Conservation (phyloP, 2,888 invertebrate species). For the Heteromyza rotundicornis region DNA sequence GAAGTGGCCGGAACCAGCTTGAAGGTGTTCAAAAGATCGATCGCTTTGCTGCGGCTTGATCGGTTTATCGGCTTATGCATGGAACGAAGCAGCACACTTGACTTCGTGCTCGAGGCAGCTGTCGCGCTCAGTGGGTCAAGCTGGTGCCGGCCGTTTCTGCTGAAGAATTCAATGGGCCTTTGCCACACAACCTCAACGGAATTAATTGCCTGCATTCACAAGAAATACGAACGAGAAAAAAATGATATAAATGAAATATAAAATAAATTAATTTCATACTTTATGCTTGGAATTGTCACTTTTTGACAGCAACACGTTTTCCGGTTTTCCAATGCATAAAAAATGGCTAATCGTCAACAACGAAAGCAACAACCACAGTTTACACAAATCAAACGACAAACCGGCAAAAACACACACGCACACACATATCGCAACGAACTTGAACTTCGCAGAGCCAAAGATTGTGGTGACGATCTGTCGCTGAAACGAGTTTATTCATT, state of each 20-base stretch:
- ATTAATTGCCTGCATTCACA: no score
- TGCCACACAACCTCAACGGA: conserved; percentile 7
- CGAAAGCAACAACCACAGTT: no score
- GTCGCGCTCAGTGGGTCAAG: conserved; percentile 13
- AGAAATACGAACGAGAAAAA: no score
- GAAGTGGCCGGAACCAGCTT: neutral
- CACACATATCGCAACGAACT: conserved; percentile 48
- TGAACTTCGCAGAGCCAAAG: conserved; percentile 51
- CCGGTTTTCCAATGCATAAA: no score
- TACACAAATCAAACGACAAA: neutral
- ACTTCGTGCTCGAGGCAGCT: conserved; percentile 1
- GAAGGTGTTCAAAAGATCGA: neutral
- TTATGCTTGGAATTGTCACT: neutral
- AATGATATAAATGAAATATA: no score
- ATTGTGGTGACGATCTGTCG: no score
- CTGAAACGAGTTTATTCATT: conserved; percentile 42
- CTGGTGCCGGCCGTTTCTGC: no score
- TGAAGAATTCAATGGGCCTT: no score
- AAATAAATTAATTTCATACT: neutral
- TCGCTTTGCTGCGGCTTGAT: neutral
- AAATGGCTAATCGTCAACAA: no score
- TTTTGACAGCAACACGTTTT: neutral
- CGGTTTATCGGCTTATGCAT: neutral
- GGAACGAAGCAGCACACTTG: neutral
- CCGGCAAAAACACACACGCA: conserved; percentile 6